Conservation (phyloP, 1,140 invertebrate species). For the Aleiodes sp. region DNA sequence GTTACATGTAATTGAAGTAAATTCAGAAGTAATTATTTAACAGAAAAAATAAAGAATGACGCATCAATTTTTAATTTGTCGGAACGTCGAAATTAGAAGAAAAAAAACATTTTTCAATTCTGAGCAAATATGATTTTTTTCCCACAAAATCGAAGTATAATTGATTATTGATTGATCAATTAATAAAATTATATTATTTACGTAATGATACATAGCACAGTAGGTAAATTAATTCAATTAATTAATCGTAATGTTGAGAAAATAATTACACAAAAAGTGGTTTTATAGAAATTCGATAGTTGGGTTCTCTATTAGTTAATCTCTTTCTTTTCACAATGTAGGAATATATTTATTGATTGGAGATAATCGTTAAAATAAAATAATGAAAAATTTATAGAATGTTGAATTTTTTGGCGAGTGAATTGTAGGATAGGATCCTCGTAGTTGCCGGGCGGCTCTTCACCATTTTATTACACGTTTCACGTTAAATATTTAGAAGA, state of each 20-base stretch:
- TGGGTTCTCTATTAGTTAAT: slow-evolving; percentile 12
- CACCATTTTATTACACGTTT: too few relatives aligned
- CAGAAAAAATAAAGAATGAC: neutral
- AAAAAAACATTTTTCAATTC: neutral
- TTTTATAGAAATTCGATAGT: slow-evolving; percentile 3
- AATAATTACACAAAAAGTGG: neutral
- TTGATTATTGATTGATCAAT: too few relatives aligned
- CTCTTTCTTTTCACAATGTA: neutral
- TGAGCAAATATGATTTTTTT: neutral
- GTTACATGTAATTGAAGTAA: neutral
- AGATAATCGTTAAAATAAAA: neutral
- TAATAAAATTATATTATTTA: neutral
- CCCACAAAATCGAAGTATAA: too few relatives aligned
- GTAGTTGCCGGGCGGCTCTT: slow-evolving; percentile 1
- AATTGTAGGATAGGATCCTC: slow-evolving; percentile 4
- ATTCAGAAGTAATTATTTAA: slow-evolving; percentile 15
- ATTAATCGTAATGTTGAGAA: neutral
- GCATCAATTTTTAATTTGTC: slow-evolving; percentile 15
- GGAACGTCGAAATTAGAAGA: slow-evolving; percentile 3
- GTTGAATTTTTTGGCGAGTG: neutral
- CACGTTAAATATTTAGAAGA: too few relatives aligned
- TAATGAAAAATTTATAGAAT: neutral
- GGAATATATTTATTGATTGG: neutral
- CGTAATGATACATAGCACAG: slow-evolving; percentile 2
- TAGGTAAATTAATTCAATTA: neutral